Evolutionary conservation across 2,113 vertebrate species (phyloP), one percentile per base, ranked within the genome.

Genomic region (Pygoscelis adeliae): DNA sequence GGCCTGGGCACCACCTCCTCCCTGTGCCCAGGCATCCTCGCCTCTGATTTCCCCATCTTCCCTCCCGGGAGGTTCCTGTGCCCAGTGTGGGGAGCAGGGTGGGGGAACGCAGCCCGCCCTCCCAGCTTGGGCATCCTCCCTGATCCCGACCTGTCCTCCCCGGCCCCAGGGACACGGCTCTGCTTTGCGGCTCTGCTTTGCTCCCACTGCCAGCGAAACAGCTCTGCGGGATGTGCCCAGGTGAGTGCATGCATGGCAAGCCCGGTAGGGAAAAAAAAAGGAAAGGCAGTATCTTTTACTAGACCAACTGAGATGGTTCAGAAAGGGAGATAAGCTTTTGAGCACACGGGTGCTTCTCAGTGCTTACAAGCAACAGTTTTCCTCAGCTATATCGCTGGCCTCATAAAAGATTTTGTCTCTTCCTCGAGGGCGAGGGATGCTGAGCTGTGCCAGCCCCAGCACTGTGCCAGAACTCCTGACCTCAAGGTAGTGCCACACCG

Each of bases 191-290:
- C 30, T 71, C 66, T 2, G 6, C 38, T 83, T 53, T 69, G 56
- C 42, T 79, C 10, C 61, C 42, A 7, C 52, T 53, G 29, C 3
- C 74, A 65, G 70, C 0, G 1, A 49, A 83, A 36, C 1, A 1
- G 19, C 6, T 1, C 32, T 66, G 34, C 2, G 3, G 29, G 81
- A 58, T 13, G 46, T 74, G 34, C n/a, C 73, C 34, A 15, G n/a
- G 34, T 0, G 5, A 22, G 9, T 61, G 59, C 7, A 4, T 2
- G 15, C 0, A 0, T 32, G 72, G 42, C 0, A 0, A 78, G 20
- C 3, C 25, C 2, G 2, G 18, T 8, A n/a, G 42, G 40, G 32
- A n/a, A n/a, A n/a, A n/a, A n/a, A n/a, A n/a, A n/a, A n/a, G n/a
- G n/a, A 76, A 88, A 83, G 38, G 44, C 73, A 63, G 0, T 20